phyloP scores from a whole-genome alignment of 2,113 vertebrate species.

The Fregata magnificens region DNA sequence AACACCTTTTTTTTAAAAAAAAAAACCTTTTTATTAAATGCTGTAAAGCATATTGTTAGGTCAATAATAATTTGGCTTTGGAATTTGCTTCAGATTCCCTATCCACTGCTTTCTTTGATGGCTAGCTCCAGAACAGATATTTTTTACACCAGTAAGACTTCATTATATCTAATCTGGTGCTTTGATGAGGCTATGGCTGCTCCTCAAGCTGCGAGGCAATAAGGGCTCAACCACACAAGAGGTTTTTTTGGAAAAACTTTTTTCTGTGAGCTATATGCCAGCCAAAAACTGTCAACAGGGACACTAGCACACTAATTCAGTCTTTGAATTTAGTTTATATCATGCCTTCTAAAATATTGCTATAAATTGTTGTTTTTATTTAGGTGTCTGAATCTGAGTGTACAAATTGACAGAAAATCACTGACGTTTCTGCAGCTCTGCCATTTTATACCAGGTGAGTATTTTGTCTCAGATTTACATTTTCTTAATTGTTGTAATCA shows the following conservation, averaged over 20 bases:
- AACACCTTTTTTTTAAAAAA: background rate
- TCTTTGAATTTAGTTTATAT: background rate
- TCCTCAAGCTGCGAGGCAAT: background rate
- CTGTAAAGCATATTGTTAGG: background rate
- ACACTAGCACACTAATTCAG: background rate
- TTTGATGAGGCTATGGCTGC: background rate
- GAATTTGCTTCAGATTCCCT: background rate
- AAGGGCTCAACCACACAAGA: background rate
- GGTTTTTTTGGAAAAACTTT: background rate
- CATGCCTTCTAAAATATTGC: background rate
- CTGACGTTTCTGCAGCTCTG: background rate
- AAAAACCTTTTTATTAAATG: background rate
- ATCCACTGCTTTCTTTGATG: background rate
- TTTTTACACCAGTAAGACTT: background rate
- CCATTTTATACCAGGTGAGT: background rate
- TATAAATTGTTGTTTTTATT: background rate
- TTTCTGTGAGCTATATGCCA: background rate
- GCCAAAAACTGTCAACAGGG: background rate
- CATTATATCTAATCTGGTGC: background rate
- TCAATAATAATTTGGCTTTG: background rate
- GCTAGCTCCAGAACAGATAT: background rate
- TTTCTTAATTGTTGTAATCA: background rate
- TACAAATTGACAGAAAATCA: background rate
- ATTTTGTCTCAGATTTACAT: background rate
- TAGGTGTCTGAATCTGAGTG: background rate